Conservation (phyloP, 2,113 vertebrate genomes). For the Apodemus speciosus region DNA sequence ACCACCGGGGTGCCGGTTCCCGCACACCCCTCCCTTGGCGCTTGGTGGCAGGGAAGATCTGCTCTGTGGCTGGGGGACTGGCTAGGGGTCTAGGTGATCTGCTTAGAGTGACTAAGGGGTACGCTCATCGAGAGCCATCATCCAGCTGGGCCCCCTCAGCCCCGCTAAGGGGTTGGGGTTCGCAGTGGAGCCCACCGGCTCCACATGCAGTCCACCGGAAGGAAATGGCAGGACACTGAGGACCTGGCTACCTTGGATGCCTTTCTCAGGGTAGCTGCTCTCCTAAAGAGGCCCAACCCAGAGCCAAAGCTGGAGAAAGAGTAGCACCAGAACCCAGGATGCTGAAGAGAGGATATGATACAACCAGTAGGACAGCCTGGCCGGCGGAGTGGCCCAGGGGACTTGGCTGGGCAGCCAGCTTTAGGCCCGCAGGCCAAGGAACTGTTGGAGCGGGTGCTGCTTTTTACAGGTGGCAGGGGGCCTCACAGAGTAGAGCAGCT, state of each 20-base stretch:
- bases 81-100: background rate
- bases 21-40: background rate
- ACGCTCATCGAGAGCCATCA: background rate
- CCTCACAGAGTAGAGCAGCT: background rate
- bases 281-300: background rate
- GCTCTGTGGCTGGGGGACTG: background rate
- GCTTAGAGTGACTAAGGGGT: background rate
- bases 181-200: no score
- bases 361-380: background rate
- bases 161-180: background rate
- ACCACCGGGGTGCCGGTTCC: fast-evolving
- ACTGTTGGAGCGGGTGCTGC: background rate
- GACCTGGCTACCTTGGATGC: background rate
- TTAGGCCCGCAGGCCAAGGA: background rate
- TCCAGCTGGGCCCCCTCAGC: no score
- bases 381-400: background rate
- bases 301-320: background rate
- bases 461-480: background rate
- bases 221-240: background rate
- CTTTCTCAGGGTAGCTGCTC: background rate
- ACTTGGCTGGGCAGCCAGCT: background rate
- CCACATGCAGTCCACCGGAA: background rate
- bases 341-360: background rate
- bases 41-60: background rate
- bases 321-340: background rate